These are phyloP conservation scores for Heterodera carotae DNA, from an alignment of 1,140 invertebrate species.

Conservation along the genomic window DNA sequence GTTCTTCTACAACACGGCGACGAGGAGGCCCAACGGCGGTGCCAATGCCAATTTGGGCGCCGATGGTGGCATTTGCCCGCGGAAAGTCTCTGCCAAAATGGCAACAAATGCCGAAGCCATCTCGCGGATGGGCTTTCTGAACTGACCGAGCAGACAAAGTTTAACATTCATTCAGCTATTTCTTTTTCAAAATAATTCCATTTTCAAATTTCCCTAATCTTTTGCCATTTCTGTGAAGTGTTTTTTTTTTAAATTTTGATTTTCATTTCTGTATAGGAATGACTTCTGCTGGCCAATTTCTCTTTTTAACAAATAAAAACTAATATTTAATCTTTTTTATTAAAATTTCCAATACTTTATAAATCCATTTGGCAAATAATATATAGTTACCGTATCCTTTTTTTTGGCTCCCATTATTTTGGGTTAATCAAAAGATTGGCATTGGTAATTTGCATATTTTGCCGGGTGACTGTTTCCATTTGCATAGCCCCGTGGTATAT, in stretches of 20 bases:
- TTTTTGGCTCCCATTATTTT: not conserved
- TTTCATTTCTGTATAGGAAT: not conserved
- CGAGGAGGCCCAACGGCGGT: not conserved
- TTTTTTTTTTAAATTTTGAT: not conserved
- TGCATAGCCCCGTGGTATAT: not conserved
- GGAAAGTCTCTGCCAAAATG: not conserved
- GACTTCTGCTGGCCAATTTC: not conserved
- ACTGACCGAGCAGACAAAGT: too few species aligned
- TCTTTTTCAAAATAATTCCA: too few species aligned
- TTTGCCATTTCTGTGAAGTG: too few species aligned
- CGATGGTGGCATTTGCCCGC: not conserved
- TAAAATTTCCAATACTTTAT: too few species aligned
- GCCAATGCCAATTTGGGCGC: too few species aligned
- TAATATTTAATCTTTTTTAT: too few species aligned
- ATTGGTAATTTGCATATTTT: not conserved
- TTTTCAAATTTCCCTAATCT: too few species aligned
- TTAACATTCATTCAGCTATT: too few species aligned
- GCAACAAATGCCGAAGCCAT: not conserved
- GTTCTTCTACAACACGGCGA: constrained; percentile 13
- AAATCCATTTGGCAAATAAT: not conserved
- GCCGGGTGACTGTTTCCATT: not conserved
- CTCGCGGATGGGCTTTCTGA: not conserved
- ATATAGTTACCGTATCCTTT: not conserved
- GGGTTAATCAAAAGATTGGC: not conserved
- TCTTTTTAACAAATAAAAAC: too few species aligned